These are phyloP conservation scores for Felis chaus DNA, from an alignment of 2,113 vertebrate species.

Conservation along the genomic window DNA sequence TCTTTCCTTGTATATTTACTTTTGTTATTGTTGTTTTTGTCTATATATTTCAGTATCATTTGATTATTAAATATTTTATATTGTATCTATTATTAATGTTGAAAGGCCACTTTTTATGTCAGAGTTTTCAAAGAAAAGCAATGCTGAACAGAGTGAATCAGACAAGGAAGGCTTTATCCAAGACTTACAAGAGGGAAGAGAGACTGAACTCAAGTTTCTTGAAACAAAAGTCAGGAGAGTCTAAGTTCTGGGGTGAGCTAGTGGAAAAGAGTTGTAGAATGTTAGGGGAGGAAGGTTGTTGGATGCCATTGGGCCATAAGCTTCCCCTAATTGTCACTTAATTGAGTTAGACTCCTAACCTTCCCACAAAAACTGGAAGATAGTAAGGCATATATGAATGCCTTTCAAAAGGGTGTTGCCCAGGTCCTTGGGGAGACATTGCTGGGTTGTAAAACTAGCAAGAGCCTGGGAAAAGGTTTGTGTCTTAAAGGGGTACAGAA, in stretches of 20 bases:
- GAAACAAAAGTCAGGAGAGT: not conserved
- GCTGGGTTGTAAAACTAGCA: not conserved
- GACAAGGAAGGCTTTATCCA: not conserved
- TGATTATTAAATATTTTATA: not conserved
- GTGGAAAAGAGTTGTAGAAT: not conserved
- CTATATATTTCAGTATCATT: not conserved
- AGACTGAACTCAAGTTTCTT: not conserved
- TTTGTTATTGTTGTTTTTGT: not conserved
- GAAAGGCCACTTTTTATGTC: not conserved
- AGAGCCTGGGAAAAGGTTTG: not conserved
- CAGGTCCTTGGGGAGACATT: not conserved
- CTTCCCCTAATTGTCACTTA: not conserved
- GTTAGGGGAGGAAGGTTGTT: not conserved
- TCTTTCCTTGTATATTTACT: not conserved
- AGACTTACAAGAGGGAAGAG: not conserved
- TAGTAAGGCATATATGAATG: not conserved
- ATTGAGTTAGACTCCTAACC: not conserved
- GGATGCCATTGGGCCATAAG: not conserved
- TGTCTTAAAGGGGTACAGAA: not conserved
- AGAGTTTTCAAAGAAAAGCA: not conserved
- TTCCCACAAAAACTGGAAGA: not conserved
- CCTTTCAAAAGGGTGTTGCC: not conserved
- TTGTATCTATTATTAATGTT: not conserved
- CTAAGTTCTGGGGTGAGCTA: not conserved
- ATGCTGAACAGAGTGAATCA: not conserved